phyloP scores from a whole-genome alignment of 2,113 vertebrate species.

The Pangasianodon hypophthalmus region DNA sequence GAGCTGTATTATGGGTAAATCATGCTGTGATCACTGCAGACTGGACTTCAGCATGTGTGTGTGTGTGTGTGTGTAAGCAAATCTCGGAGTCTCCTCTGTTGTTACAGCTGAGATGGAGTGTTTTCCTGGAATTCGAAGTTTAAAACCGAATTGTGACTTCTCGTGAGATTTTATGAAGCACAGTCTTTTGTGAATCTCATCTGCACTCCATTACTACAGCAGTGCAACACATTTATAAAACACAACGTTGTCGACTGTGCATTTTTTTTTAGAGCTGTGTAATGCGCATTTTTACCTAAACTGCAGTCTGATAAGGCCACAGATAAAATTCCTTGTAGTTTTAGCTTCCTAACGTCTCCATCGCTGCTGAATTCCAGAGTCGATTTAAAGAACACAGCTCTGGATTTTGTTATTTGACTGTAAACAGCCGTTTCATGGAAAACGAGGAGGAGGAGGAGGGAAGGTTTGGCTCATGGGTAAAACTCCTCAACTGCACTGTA shows the following conservation, averaged over 20 bases:
- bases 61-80: neutral
- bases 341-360: neutral
- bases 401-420: slow-evolving; percentile 27
- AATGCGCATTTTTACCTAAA: neutral
- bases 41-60: neutral
- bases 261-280: neutral
- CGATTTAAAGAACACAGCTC: slow-evolving; percentile 7
- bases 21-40: neutral
- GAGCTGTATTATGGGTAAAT: neutral
- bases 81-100: neutral
- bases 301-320: neutral
- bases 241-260: neutral
- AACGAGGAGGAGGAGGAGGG: neutral
- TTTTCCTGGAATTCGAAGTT: neutral
- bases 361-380: neutral
- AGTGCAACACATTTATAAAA: neutral
- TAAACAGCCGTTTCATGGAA: slow-evolving; percentile 24
- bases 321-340: slow-evolving; percentile 7
- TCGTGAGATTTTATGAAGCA: neutral
- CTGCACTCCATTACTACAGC: neutral
- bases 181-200: neutral
- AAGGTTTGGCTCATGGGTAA: neutral
- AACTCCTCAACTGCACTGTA: slow-evolving; percentile 12
- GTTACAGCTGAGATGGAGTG: neutral
- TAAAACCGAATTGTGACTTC: slow-evolving; percentile 19